Percentiles rank a stretch among this genome's conserved stretches.
These are phyloP conservation scores for Colostygia pectinataria DNA, from an alignment of 2,888 invertebrate species.

Conservation along the genomic window DNA sequence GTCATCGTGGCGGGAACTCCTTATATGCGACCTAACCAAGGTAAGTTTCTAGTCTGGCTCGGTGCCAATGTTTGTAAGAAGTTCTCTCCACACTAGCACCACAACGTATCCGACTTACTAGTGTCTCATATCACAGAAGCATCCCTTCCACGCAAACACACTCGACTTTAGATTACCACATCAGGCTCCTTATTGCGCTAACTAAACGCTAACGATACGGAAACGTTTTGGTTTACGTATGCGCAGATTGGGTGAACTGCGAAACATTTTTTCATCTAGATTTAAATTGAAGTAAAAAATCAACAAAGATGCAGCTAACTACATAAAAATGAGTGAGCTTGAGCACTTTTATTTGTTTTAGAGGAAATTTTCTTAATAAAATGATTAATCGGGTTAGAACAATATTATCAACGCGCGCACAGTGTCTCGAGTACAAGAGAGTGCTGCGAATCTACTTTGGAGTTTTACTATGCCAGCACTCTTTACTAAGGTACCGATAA, in stretches of 20 bases:
- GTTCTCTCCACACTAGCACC: constrained; percentile 39
- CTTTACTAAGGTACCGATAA: constrained; percentile 50
- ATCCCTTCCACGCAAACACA: not conserved
- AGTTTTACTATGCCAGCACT: constrained; percentile 32
- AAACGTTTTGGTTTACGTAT: no score
- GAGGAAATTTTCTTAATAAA: no score
- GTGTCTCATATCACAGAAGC: not conserved
- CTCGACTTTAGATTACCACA: not conserved
- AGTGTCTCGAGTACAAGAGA: not conserved
- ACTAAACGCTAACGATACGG: no score
- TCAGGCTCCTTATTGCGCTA: not conserved
- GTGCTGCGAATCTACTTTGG: not conserved
- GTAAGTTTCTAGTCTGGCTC: constrained; percentile 59
- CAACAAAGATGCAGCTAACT: no score
- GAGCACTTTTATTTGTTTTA: no score
- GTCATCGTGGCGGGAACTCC: constrained; percentile 53
- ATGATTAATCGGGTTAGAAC: no score
- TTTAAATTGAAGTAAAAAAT: no score
- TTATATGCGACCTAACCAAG: constrained; percentile 55
- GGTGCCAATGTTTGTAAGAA: constrained; percentile 66
- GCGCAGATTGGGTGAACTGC: no score
- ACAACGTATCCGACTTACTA: not conserved
- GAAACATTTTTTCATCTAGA: no score
- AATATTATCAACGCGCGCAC: not conserved
- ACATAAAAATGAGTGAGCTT: no score